Conservation (phyloP, 2,888 invertebrate species). For the Nowickia ferox region DNA sequence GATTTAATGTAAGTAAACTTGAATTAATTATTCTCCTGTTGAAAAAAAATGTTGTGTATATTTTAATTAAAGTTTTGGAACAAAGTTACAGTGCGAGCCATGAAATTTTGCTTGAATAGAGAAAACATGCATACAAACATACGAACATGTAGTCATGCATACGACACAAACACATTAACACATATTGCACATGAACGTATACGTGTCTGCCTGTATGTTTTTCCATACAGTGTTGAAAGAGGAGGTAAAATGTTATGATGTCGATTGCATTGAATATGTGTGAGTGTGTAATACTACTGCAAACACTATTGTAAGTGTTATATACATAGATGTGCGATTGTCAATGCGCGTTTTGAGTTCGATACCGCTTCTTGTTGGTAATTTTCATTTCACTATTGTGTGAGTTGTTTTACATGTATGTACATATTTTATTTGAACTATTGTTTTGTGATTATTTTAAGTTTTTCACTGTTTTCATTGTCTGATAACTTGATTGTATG, state of each 20-base stretch:
- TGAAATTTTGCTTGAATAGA: constrained; percentile 67
- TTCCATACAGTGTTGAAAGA: constrained; percentile 56
- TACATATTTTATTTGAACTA: constrained; percentile 50
- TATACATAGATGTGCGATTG: constrained; percentile 11
- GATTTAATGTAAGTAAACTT: constrained; percentile 61
- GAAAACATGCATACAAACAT: constrained; percentile 64
- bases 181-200: constrained; percentile 25
- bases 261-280: constrained; percentile 54
- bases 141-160: constrained; percentile 55
- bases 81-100: constrained; percentile 62
- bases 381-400: constrained; percentile 28
- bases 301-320: constrained; percentile 21
- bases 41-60: constrained; percentile 35
- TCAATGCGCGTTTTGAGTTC: constrained; percentile 39
- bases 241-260: constrained; percentile 60
- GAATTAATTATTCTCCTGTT: constrained; percentile 38
- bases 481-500: neutral
- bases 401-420: constrained; percentile 47
- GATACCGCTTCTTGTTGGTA: constrained; percentile 45
- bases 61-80: constrained; percentile 64
- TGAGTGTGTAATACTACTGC: constrained; percentile 53
- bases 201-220: constrained; percentile 16
- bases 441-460: constrained; percentile 55
- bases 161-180: constrained; percentile 20
- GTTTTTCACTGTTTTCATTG: neutral